Evolutionary conservation across 2,113 vertebrate genomes (phyloP).

Genomic region (Sinocyclocheilus grahami): DNA sequence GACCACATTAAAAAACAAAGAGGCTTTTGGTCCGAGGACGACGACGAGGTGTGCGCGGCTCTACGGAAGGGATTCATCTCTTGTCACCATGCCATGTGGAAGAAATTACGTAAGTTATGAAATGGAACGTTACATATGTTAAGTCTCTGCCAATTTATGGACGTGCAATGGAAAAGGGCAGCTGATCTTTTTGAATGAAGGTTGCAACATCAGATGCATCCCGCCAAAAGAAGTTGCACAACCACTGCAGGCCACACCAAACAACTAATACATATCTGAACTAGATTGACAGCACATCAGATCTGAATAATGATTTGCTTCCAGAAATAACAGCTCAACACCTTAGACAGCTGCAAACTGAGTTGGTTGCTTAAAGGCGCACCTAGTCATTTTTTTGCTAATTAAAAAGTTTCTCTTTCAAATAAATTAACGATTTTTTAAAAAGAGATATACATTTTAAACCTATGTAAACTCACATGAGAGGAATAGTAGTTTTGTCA

Average conservation of each 20-base stretch:
- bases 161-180: background rate
- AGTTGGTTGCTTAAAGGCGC: background rate
- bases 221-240: conserved; percentile 21
- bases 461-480: background rate
- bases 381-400: background rate
- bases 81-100: conserved; percentile 98
- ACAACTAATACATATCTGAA: background rate
- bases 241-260: background rate
- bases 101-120: conserved; percentile 89
- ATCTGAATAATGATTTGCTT: background rate
- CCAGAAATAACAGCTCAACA: background rate
- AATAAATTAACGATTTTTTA: background rate
- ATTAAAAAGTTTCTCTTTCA: background rate
- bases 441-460: background rate
- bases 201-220: background rate
- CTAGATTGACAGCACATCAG: background rate
- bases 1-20: conserved; percentile 89
- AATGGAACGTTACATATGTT: background rate
- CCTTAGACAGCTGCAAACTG: background rate
- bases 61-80: conserved; percentile 93
- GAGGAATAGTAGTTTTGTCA: background rate
- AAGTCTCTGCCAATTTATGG: background rate
- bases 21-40: conserved; percentile 88
- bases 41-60: conserved; percentile 88
- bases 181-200: background rate